Base-by-base conservation (phyloP, 2,797 vertebrate species). In the Myripristis murdjan region DNA sequence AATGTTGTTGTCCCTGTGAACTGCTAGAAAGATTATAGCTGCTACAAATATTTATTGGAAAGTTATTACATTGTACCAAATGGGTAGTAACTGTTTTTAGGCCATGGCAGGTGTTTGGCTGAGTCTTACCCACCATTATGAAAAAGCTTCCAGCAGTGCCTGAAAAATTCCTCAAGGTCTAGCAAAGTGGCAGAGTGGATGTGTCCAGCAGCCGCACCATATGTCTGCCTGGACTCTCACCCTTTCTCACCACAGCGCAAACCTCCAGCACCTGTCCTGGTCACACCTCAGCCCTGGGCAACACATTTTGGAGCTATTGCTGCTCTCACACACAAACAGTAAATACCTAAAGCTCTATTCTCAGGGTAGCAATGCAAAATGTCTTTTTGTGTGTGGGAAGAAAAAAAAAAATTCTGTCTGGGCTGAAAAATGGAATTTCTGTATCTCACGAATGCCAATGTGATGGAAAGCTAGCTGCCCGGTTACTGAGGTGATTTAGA, bases 131-230 rank as follows among this genome's bases (percentile, higher is more conserved):
- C 46, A 73, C 81, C 52, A 71, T n/a, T 75, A 84, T 86, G 78
- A 87, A 83, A 81, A 79, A 81, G 70, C 66, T 65, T 86, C 73
- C 60, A 56, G 47, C 43, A n/a, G 63, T 2, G 24, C 31, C 66
- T 83, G 83, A 85, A 87, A 87, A 84, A 92, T 88, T 87, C 82
- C 85, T 90, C 86, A 87, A 84, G 70, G 81, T 86, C 83, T 51
- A 51, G 70, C 69, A 82, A 88, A 85, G 82, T 79, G 70, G 54
- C 62, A 26, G n/a, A 10, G 70, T 64, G 65, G 73, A 71, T 6
- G 43, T 85, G 81, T 82, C 76, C 6, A 31, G 57, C 70, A 49
- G 75, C 67, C 84, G 88, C 77, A 82, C 69, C 52, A 60, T 83
- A 73, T 76, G 86, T 86, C 82, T 87, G 72, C 63, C 57, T 62